Evolutionary conservation across 2,888 invertebrate genomes (phyloP), one percentile per base, ranked within the genome.

Genomic region (Lasioglossum lativentre): DNA sequence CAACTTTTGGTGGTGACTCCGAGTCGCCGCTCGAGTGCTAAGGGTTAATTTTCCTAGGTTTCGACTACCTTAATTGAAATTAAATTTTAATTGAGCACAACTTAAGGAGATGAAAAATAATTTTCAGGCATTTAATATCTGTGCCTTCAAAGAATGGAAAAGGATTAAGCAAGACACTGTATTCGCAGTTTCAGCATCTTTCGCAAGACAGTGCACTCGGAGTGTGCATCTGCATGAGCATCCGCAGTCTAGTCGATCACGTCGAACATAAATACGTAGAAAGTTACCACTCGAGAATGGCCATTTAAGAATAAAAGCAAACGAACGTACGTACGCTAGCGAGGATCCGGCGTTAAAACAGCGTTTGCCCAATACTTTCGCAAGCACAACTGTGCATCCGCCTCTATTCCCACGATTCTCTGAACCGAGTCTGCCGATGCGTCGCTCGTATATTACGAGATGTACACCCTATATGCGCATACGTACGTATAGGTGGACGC

Each of bases 401-500:
- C 66, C 59, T 66, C 38, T 40, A 68, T 40, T 68, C 42, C 52
- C 59, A 42, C 30, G 45, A 68, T 68, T 23, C 68, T 16, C 1
- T 30, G 40, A 52, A 52, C 16, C 52, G 81, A 52, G 73, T 52
- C 72, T 70, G 59, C 19, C 63, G 63, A 63, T 63, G 30, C 63
- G 63, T 63, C 63, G 63, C 30, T 52, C 42, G n/a, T n/a, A 45
- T 12, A 16, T 76, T 73, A 34, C 38, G 75, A 63, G 71, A 56
- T 12, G n/a, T 56, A 59, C 84, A 78, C 63, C 63, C 78, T 78
- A n/a, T 71, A 47, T 3, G 34, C 3, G 34, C 45, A 45, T 45
- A 16, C 45, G 8, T 23, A 47, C 47, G 3, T n/a, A 19, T 63
- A 63, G 30, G 30, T 66, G 56, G 40, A 74, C 68, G 38, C 83